phyloP scores from a whole-genome alignment of 2,797 vertebrate species.

The Ptychobarbus kaznakovi region DNA sequence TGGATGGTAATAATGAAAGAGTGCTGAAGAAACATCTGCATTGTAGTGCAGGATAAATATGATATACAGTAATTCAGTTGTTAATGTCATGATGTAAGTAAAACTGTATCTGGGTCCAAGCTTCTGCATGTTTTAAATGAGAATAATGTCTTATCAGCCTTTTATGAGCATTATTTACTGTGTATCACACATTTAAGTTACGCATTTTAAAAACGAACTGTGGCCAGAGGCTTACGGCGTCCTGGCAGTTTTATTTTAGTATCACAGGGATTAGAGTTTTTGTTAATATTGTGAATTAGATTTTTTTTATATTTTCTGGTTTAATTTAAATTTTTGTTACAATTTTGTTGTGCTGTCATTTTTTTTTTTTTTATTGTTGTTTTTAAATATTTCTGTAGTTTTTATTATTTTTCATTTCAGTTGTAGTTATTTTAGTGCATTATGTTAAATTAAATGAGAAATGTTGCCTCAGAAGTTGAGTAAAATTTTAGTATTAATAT shows the following conservation, averaged over 20 bases:
- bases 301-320: not conserved
- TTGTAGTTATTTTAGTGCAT: not conserved
- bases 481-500: too few species aligned
- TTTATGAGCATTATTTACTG: not conserved
- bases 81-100: not conserved
- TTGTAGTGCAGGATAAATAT: not conserved
- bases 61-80: not conserved
- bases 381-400: too few species aligned
- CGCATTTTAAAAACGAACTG: not conserved
- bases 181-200: not conserved
- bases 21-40: not conserved
- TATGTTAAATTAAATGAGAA: not conserved
- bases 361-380: not conserved
- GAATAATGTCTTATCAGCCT: not conserved
- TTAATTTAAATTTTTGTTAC: not conserved
- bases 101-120: not conserved
- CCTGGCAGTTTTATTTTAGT: not conserved
- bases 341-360: not conserved
- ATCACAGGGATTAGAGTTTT: not conserved
- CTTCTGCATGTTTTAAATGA: not conserved
- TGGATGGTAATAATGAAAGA: not conserved
- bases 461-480: not conserved
- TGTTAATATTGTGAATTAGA: not conserved
- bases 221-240: not conserved
- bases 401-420: too few species aligned